Conservation (phyloP, 2,888 invertebrate species). For the Caenorhabditis sinica region DNA sequence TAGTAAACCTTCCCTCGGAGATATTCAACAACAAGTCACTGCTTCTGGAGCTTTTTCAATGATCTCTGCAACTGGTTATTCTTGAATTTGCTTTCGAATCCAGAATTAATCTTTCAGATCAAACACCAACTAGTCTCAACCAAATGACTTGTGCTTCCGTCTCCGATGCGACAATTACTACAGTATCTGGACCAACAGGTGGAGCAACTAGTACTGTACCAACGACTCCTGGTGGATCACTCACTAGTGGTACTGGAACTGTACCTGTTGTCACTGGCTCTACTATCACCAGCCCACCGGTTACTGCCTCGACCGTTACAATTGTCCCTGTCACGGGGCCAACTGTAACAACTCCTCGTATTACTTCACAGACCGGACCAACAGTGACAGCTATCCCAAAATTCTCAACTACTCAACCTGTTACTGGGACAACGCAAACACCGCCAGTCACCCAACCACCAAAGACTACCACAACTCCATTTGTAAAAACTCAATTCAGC, state of each 20-base stretch:
- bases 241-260: neutral
- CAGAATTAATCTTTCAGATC: constrained; percentile 20
- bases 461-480: constrained; percentile 35
- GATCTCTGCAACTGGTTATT: constrained; percentile 39
- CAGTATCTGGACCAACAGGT: neutral
- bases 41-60: constrained; percentile 23
- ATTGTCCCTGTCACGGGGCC: neutral
- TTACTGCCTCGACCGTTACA: neutral
- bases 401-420: neutral
- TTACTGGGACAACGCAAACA: neutral
- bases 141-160: constrained; percentile 50
- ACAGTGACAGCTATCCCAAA: neutral
- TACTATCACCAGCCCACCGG: constrained; percentile 10
- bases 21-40: constrained; percentile 38
- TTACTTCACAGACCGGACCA: neutral
- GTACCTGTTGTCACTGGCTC: constrained; percentile 9
- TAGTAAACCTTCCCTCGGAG: constrained; percentile 21
- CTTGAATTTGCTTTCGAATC: too few relatives aligned
- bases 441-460: constrained; percentile 4
- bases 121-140: constrained; percentile 29
- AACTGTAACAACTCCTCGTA: neutral
- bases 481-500: constrained; percentile 51
- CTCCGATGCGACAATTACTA: constrained; percentile 7
- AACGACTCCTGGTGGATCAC: neutral
- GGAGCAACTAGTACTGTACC: neutral